Base-by-base conservation (phyloP, 1,140 invertebrate genomes). In the Drosophila repleta region DNA sequence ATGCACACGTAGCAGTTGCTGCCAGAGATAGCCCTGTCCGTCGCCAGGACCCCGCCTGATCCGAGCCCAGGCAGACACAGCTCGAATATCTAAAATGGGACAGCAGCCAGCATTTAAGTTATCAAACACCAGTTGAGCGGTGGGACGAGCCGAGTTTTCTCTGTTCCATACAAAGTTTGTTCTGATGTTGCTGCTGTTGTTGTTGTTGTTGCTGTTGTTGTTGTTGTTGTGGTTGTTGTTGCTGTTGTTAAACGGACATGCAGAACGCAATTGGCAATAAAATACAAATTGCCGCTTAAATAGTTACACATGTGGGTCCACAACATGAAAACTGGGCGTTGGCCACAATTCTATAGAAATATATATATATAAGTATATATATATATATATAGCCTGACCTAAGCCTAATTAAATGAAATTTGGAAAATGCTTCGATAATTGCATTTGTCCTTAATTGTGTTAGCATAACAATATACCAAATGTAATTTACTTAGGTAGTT, bases 281-380 rank as follows among this genome's bases (percentile, higher is more conserved):
- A 87, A 87, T 87, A 83, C 84, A 83, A 88, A 88, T 88, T 88
- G 83, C 83, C 84, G 84, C 84, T 88, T 88, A 79, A 88, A 88
- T 83, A 88, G 79, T 89, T 88, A 74, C 39, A 35, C 79, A 82
- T 83, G 71, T 68, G 51, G 24, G 39, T 41, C 46, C 48, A 53
- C 39, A 48, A 26, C 21, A 48, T 13, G 21, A 45, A 6, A n/a
- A 13, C 13, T 15, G 46, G 20, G 17, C 46, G 13, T 63, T 17
- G 32, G 17, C 49, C 43, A 55, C 41, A 70, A 43, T 17, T 43
- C 15, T 11, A 35, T 11, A 11, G 8, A 11, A 11, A 8, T 32
- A 1, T 32, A 35, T 32, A 35, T 11, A 35, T 35, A 8, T 32
- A 32, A 29, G 8, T 35, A 11, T 35, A 3, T 35, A 35, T 11